Conservation (phyloP, 2,113 vertebrate species). For the Pteronura brasiliensis region DNA sequence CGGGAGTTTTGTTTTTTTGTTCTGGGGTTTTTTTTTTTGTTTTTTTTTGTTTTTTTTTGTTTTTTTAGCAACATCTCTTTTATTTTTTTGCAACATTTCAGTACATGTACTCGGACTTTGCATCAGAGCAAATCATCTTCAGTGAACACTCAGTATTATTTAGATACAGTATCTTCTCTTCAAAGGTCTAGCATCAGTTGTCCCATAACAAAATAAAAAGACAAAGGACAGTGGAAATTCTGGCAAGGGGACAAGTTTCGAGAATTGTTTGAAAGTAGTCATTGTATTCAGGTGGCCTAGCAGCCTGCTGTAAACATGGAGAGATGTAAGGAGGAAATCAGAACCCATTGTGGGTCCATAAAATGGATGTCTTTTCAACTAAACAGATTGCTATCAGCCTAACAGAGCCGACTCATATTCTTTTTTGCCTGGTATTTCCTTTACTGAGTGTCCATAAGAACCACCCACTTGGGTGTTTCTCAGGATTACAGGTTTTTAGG, state of each 20-base stretch:
- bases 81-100: neutral
- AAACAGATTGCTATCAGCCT: constrained; percentile 72
- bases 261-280: neutral
- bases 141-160: neutral
- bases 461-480: constrained; percentile 68
- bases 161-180: neutral
- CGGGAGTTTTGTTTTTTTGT: neutral
- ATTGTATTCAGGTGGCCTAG: constrained; percentile 48
- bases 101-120: neutral
- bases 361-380: constrained; percentile 61
- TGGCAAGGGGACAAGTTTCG: constrained; percentile 6
- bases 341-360: constrained; percentile 4
- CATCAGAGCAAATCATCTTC: neutral
- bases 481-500: constrained; percentile 65
- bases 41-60: neutral
- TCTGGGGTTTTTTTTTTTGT: neutral
- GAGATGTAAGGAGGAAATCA: constrained; percentile 50
- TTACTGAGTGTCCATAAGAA: constrained; percentile 68
- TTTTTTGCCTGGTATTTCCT: constrained; percentile 76
- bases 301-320: constrained; percentile 29
- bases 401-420: constrained; percentile 25
- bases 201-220: neutral
- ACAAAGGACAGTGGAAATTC: neutral
- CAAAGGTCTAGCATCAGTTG: neutral
- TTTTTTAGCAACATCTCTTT: neutral